phyloP scores from a whole-genome alignment of 2,888 invertebrate species.

The Deroplatys truncata region DNA sequence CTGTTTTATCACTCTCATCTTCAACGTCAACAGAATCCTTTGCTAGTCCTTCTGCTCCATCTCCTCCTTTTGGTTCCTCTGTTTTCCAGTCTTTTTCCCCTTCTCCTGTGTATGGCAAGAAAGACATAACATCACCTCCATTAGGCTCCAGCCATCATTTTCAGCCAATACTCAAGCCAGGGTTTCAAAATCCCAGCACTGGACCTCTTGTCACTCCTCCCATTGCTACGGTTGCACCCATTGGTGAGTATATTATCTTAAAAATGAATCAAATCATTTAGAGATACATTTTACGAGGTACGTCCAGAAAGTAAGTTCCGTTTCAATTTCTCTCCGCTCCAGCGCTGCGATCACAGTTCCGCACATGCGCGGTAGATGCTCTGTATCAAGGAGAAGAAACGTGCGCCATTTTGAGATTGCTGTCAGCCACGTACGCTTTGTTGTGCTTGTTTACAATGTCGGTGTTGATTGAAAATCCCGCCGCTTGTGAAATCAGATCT shows the following conservation, averaged over 20 bases:
- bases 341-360: too few species aligned
- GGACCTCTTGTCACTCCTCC: neutral
- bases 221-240: conserved; percentile 12
- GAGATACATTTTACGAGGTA: neutral
- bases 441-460: too few species aligned
- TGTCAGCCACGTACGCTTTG: too few species aligned
- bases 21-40: neutral
- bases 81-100: neutral
- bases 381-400: too few species aligned
- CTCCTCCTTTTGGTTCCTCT: neutral
- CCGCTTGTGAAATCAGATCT: too few species aligned
- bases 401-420: too few species aligned
- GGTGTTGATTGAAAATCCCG: too few species aligned
- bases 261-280: neutral
- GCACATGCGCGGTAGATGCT: too few species aligned
- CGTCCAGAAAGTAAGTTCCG: too few species aligned
- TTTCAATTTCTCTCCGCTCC: too few species aligned
- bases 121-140: neutral
- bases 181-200: neutral
- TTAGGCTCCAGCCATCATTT: neutral
- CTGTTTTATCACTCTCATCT: neutral
- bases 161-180: neutral
- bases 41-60: neutral
- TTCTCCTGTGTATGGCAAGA: neutral
- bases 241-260: conserved; percentile 15